These are phyloP conservation scores for Synodontis membranacea DNA, from an alignment of 2,113 vertebrate species.

Conservation along the genomic window DNA sequence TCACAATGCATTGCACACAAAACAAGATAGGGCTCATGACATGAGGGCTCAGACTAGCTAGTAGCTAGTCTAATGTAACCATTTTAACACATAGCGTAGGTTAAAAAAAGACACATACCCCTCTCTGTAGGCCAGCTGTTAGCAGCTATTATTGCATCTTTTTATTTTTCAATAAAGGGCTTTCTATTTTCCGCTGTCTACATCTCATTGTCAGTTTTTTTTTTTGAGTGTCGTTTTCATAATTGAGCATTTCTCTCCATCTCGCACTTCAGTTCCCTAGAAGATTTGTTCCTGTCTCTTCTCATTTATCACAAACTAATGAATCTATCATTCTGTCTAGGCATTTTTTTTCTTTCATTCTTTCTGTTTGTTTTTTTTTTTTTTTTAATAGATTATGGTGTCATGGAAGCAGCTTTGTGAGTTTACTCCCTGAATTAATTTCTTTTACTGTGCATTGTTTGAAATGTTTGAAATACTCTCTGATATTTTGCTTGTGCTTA, in stretches of 20 bases:
- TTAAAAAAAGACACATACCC: not conserved
- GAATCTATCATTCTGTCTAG: constrained; percentile 15
- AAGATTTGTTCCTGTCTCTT: constrained; percentile 35
- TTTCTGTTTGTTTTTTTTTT: not conserved
- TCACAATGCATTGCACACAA: too few relatives aligned
- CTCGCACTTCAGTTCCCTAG: constrained; percentile 10
- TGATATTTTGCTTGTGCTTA: constrained; percentile 12
- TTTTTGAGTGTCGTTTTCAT: constrained; percentile 28
- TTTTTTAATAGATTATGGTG: not conserved
- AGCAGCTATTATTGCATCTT: not conserved
- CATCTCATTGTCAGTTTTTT: constrained; percentile 11
- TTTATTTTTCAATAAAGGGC: not conserved
- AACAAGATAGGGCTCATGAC: too few relatives aligned
- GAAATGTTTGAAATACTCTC: constrained; percentile 12
- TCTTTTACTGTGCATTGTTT: constrained; percentile 4
- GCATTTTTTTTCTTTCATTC: not conserved
- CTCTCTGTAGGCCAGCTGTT: constrained; percentile 11
- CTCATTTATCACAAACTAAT: constrained; percentile 41
- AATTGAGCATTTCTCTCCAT: constrained; percentile 34
- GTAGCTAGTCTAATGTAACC: not conserved
- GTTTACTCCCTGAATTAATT: constrained; percentile 12
- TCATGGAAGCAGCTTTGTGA: not conserved
- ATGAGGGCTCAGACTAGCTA: too few relatives aligned
- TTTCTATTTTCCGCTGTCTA: constrained; percentile 13
- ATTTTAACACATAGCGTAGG: not conserved